phyloP scores from a whole-genome alignment of 2,888 invertebrate species.

The Pollenia angustigena region DNA sequence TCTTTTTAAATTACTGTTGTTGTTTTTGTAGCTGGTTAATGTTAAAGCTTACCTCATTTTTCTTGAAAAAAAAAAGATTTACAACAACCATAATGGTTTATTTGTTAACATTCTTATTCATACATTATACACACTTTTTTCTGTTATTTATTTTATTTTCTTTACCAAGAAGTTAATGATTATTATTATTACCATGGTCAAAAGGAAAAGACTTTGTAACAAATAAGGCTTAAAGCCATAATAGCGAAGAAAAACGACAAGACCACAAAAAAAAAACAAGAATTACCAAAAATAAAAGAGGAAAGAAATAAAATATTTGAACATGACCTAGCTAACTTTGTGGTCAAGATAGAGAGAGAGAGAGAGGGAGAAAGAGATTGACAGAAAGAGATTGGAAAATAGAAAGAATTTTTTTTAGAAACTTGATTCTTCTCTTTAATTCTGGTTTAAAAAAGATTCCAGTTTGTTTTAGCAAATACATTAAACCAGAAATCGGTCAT shows the following conservation, averaged over 20 bases:
- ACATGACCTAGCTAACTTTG: slow-evolving; percentile 50
- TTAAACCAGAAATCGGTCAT: too few relatives aligned
- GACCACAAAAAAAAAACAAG: slow-evolving; percentile 9
- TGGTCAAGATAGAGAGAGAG: not conserved
- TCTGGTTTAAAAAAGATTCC: not conserved
- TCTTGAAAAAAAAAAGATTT: slow-evolving; percentile 37
- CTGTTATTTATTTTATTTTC: not conserved
- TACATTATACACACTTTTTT: not conserved
- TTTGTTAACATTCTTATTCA: slow-evolving; percentile 57
- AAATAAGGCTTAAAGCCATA: slow-evolving; percentile 48
- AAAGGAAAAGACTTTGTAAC: slow-evolving; percentile 36
- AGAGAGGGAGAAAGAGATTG: not conserved
- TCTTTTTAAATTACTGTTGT: slow-evolving; percentile 31
- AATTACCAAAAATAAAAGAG: slow-evolving; percentile 17
- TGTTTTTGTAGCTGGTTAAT: slow-evolving; percentile 36
- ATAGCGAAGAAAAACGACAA: slow-evolving; percentile 18
- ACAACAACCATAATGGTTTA: slow-evolving; percentile 62
- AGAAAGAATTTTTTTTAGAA: slow-evolving; percentile 6
- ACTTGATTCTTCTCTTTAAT: not conserved
- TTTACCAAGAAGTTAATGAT: slow-evolving; percentile 51
- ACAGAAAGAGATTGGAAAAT: not conserved
- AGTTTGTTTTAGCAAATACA: too few relatives aligned
- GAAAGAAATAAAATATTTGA: slow-evolving; percentile 25
- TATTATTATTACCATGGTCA: slow-evolving; percentile 46
- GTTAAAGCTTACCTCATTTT: slow-evolving; percentile 53